Evolutionary conservation across 2,113 vertebrate species (phyloP), one percentile per base, ranked within the genome.

Genomic region (Ellobius talpinus): DNA sequence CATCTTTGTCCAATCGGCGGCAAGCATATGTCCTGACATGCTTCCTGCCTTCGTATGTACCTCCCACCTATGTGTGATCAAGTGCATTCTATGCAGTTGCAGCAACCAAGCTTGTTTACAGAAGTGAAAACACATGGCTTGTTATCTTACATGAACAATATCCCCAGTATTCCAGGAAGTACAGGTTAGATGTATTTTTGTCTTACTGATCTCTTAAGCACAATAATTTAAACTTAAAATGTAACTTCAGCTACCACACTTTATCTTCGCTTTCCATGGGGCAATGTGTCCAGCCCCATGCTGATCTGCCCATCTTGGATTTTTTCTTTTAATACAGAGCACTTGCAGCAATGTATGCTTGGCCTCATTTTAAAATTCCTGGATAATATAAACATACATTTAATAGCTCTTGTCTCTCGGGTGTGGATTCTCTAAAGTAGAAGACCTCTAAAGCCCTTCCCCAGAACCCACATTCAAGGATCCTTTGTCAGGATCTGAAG

Each of bases 401-500:
- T 90, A 13, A 73, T 36, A 95, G 63, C 76, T 87, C 73, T 92
- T 94, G 0, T 50, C 72, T 87, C 73, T 94, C 52, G 52, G 11
- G 73, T 61, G 29, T 73, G 45, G 36, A 84, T 24, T 72, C 39
- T 73, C 13, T 77, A 47, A 33, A 85, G 65, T 77, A 68, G 66
- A 74, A 73, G 66, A 82, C 63, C 36, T 87, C 29, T 42, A 31
- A 66, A 68, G 39, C 55, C 42, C 42, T 84, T 66, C 42, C 29
- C 36, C 12, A 82, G 91, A 17, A 17, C 66, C 65, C 42, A 33
- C 45, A 84, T 79, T 26, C n/a, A 73, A 81, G 89, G 81, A 58
- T 47, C 66, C 19, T 89, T 16, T 42, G 39, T 72, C 74, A 82
- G 84, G 86, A 89, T 77, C 3, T 89, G 21, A 90, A 95, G 95